Evolutionary conservation across 2,888 invertebrate species (phyloP), one percentile per base, ranked within the genome.

Genomic region (Smittia sp.): DNA sequence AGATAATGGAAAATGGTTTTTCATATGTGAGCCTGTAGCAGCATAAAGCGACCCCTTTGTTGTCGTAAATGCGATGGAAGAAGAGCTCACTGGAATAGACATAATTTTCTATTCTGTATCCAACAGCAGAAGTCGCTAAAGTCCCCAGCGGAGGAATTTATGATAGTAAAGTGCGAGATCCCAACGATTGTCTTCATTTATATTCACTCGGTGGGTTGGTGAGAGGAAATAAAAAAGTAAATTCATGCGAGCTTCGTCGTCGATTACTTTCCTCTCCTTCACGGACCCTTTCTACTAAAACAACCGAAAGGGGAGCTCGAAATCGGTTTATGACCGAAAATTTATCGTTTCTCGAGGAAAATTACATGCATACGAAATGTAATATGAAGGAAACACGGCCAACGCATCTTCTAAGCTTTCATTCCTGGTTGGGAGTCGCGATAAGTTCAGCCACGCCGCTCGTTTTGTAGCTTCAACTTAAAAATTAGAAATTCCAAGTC

Each of bases 71-170:
- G 6, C 15, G 39, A 11, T 41, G n/a, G 46, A 41, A 20, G 25
- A 67, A 41, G 39, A 66, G 32, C 18, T 66, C 38, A 66, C 66
- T 66, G 66, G 20, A 66, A 66, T 32, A 66, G 66, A 66, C 66
- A 66, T 66, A 66, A 66, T 66, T 66, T 66, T 20, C 66, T 66
- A 66, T 66, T 66, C 38, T 66, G 66, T 66, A 66, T 66, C 66
- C 66, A 66, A 15, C 13, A 22, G 15, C 15, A 46, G 2, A 46
- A 46, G 32, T 32, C 32, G 32, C 4, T 9, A 46, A n/a, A 46
- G 15, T n/a, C 15, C 46, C 46, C 46, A 46, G 46, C 15, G 46
- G 38, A 32, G 32, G 32, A 32, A 32, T 32, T 32, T 32, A 32
- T 32, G 32, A 32, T 32, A 32, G 32, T 32, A 32, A 32, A 32